Conservation (phyloP, 2,797 vertebrate genomes). For the Rhinella marina region DNA sequence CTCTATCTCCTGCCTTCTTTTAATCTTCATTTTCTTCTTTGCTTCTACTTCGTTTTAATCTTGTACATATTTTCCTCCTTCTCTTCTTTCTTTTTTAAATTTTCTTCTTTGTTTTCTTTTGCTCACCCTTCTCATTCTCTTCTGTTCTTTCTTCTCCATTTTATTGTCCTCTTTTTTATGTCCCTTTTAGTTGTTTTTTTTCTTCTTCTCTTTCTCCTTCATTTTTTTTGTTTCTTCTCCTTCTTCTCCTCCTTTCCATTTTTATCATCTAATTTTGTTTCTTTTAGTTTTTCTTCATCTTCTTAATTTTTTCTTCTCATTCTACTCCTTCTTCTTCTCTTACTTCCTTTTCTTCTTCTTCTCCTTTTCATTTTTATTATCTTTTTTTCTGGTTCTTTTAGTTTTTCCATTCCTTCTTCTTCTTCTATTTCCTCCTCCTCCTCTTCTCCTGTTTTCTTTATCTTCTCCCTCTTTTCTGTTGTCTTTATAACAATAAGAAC, state of each 20-base stretch:
- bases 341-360: not conserved
- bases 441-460: not conserved
- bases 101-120: not conserved
- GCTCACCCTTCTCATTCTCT: not conserved
- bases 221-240: not conserved
- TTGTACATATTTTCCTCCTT: not conserved
- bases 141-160: not conserved
- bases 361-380: not conserved
- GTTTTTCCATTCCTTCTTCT: not conserved
- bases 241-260: not conserved
- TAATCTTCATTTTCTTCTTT: not conserved
- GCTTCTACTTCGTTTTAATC: not conserved
- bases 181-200: not conserved
- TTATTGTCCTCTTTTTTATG: not conserved
- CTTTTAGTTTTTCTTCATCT: not conserved
- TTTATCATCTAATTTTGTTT: not conserved
- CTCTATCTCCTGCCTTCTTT: not conserved
- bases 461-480: not conserved
- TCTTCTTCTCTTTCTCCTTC: not conserved
- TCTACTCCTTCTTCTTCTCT: not conserved
- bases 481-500: not conserved
- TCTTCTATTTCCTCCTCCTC: not conserved
- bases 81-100: not conserved
- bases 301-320: not conserved
- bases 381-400: not conserved